A percentile compares a stretch with the other conserved stretches of the same genome.
These are phyloP conservation scores for Steinernema scapterisci DNA, from an alignment of 2,888 invertebrate genomes.

Conservation along the genomic window DNA sequence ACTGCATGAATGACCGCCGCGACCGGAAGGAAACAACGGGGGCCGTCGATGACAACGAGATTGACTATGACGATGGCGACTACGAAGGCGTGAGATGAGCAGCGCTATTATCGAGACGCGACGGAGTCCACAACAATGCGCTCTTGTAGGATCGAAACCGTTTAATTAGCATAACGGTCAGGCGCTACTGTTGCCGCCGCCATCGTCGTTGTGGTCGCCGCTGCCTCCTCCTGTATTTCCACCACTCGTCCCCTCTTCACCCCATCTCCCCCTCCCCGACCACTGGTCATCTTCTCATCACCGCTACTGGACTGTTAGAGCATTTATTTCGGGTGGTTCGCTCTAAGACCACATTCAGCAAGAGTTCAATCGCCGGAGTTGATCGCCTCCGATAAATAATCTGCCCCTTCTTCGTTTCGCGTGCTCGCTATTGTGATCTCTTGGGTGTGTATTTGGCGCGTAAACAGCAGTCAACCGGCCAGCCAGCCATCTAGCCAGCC, in stretches of 20 bases:
- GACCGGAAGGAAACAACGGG: slow-evolving; percentile 6
- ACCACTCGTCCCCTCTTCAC: background rate
- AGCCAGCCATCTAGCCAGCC: no score
- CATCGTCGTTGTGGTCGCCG: background rate
- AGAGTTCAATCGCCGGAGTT: background rate
- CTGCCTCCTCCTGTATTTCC: background rate
- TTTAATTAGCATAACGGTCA: slow-evolving; percentile 33
- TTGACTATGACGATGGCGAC: no score
- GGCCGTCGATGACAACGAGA: background rate
- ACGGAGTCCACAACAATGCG: background rate
- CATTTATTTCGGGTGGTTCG: background rate
- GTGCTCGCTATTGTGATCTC: background rate
- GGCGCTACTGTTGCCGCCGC: background rate
- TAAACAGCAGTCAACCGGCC: background rate
- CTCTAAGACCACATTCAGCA: slow-evolving; percentile 18
- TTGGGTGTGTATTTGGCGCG: background rate
- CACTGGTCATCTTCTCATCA: background rate
- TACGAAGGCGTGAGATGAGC: background rate
- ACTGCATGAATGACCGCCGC: background rate
- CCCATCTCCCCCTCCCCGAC: background rate
- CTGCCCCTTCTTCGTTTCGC: background rate
- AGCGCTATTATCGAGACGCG: background rate
- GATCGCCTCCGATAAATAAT: slow-evolving; percentile 23
- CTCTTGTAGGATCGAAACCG: background rate
- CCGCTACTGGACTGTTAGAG: background rate